These are phyloP conservation scores for Apodemus sylvaticus DNA, from an alignment of 2,113 vertebrate genomes.

Conservation along the genomic window DNA sequence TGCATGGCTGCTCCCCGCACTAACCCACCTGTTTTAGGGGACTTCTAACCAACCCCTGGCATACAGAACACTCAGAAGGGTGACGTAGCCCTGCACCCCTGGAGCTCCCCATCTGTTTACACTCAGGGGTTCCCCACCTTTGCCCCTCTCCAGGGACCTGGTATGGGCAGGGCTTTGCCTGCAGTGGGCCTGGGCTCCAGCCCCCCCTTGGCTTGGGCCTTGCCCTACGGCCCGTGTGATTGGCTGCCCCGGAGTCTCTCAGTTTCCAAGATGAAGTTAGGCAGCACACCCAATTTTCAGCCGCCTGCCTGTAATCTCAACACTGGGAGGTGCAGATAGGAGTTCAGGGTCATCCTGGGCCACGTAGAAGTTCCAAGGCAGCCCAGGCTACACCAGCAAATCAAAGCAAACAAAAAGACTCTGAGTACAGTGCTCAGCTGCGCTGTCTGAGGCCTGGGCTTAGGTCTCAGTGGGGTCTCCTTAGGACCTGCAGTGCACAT, in stretches of 20 bases:
- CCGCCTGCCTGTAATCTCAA: background rate
- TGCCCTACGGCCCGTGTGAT: accelerated
- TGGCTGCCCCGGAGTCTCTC: background rate
- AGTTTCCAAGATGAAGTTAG: background rate
- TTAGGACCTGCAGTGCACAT: background rate
- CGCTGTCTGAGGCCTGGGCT: background rate
- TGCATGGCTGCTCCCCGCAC: background rate
- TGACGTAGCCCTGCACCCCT: background rate
- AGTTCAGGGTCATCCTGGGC: background rate
- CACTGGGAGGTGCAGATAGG: background rate
- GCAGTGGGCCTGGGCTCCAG: background rate
- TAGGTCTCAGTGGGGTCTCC: background rate
- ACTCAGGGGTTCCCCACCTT: background rate
- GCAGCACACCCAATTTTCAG: background rate
- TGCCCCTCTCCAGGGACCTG: background rate
- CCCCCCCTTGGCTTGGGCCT: background rate
- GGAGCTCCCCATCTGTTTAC: background rate
- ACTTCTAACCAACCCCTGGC: background rate
- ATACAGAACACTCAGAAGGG: background rate
- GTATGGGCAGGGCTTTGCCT: background rate
- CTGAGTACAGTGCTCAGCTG: background rate
- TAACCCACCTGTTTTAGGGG: background rate
- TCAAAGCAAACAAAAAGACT: background rate
- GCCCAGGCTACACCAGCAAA: background rate
- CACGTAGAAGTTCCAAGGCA: background rate